Evolutionary conservation across 2,113 vertebrate species (phyloP), one percentile per base, ranked within the genome.

Genomic region (Prionailurus viverrinus): DNA sequence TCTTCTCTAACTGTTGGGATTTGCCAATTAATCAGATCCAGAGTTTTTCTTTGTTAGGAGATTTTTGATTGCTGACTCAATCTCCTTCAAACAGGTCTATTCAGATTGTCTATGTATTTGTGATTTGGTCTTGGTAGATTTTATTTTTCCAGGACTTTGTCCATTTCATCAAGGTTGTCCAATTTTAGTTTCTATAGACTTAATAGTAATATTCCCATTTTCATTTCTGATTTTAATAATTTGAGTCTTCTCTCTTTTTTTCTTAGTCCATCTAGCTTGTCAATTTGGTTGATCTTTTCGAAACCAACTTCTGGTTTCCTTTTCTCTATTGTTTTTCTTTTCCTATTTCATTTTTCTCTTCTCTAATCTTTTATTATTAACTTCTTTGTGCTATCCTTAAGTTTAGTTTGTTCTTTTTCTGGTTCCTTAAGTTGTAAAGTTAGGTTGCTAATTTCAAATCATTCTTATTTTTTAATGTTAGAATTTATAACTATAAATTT

Each of bases 311-410:
- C 58, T 48, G 39, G 39, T 89, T 89, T 61, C 87, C 33, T 5
- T 76, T 89, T 74, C 69, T 89, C 69, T 74, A 74, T 21, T 61
- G 18, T 41, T 74, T 76, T 76, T 89, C 27, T 74, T 76, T 63
- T 69, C 58, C n/a, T 21, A 29, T 53, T 74, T 86, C 19, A 68
- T n/a, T 76, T 74, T 33, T 76, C 53, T 76, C 69, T 89, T 73
- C 19, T 63, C 39, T 76, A 63, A 76, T 89, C 71, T 76, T 76
- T 63, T 76, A 63, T 89, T 89, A 89, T n/a, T 78, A 89, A 76
- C 73, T 89, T 63, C 71, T 29, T 63, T 63, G 19, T 63, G 39
- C 55, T 89, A 76, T 58, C 39, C 48, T 63, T 76, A 58, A 18
- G 39, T 33, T 89, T 89, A 76, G 36, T 48, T 63, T 89, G 55